Base-by-base conservation (phyloP, 2,888 invertebrate genomes). In the Coleophora deauratella region DNA sequence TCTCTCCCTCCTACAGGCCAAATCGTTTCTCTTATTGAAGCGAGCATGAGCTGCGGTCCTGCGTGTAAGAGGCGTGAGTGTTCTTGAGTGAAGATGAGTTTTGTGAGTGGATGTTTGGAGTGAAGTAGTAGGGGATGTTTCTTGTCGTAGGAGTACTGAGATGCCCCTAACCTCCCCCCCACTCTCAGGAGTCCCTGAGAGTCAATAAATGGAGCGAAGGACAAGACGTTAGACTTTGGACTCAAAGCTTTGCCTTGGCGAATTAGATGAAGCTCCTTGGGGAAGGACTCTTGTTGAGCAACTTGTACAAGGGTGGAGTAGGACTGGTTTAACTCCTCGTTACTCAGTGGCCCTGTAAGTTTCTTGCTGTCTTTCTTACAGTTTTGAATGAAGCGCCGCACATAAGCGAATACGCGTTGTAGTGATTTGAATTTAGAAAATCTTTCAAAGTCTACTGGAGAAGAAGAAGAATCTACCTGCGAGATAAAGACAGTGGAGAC, bases 11-110 rank as follows among this genome's bases (percentile, higher is more conserved):
- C 32, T 10, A 40, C 9, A 10, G 44, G 37, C 37, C 38, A 38
- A 9, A 35, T 15, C 2, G 9, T 8, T 3, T 40, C 33, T 12
- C 43, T 11, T n/a, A 39, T 31, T 10, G 35, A 9, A 6, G 32
- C 27, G 1, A 43, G 36, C 1, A 43, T 15, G 2, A 27, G 31
- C 33, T 43, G 43, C 1, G 35, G 43, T 10, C 39, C 39, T 2
- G 39, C 43, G 11, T 43, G 43, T 33, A 43, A 10, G 1, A 21
- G 13, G 12, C 33, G 30, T 4, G 33, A 14, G 12, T 43, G 43
- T 11, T 43, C 43, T 2, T 31, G 12, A 4, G 33, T 6, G 12
- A 42, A 42, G 4, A 38, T 2, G 2, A 42, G 27, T 28, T 33
- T 35, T 3, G 43, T 35, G n/a, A 43, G 9, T 3, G 9, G 34